Evolutionary conservation across 2,797 vertebrate genomes (phyloP), one percentile per base, ranked within the genome.

Genomic region (Premnoplex brunnescens): DNA sequence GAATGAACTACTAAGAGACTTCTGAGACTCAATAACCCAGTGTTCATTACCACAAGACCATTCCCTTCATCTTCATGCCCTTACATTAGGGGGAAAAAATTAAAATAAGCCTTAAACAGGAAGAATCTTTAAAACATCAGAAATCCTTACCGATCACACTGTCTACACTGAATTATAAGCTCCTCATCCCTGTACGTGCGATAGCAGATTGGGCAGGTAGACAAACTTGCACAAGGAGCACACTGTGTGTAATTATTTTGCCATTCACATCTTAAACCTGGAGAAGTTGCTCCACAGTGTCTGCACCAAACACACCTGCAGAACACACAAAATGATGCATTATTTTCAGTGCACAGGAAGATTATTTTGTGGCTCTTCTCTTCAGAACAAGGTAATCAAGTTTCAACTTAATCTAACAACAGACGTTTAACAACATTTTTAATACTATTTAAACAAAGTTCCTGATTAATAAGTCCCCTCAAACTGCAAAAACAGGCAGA

Each of bases 201-300:
- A 86, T 91, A 97, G 97, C 99, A 99, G 97, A 99, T 96, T 2
- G 99, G 99, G 96, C 99, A 99, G 88, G 98, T 93, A 22, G 98
- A 97, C 97, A 99, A 96, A 97, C 99, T 99, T 54, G 99, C 99
- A 54, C 99, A 99, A 59, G 99, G 99, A 66, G 98, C 99, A 86
- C 99, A 99, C 94, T 99, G 99, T 5, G 99, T 99, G 97, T 99
- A 99, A 98, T 99, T 99, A 97, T 99, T 99, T 97, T 99, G 99
- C 99, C 99, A 99, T 83, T 99, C 99, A 87, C 99, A 99, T 97
- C 99, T 98, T 95, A 98, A 97, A 43, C 99, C 99, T 6, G 99
- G 99, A 39, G 99, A 99, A 51, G 99, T 99, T 93, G 99, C 98
- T 37, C 99, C 99, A 89, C 99, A 99, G 96, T 99, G 99, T 74